These are phyloP conservation scores for Ganaspis brasiliensis DNA, from an alignment of 2,888 invertebrate species.

Conservation along the genomic window DNA sequence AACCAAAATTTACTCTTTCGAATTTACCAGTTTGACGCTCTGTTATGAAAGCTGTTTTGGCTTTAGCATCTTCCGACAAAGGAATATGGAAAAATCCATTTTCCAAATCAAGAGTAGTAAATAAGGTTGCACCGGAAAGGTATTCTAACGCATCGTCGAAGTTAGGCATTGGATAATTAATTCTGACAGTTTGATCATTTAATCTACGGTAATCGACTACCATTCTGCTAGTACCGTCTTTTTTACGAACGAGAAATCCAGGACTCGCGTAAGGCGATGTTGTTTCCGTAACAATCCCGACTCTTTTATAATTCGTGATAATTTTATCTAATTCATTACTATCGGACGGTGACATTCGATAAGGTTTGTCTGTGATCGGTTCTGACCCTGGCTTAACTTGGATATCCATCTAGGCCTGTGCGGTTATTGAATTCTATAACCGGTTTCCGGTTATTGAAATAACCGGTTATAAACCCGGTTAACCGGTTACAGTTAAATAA, in stretches of 20 bases:
- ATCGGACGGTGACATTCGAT: conserved; percentile 46
- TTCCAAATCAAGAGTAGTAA: conserved; percentile 50
- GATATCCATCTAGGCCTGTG: too few species aligned
- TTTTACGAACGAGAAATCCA: conserved; percentile 61
- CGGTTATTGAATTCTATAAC: too few species aligned
- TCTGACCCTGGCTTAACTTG: conserved; percentile 1
- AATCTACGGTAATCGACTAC: conserved; percentile 68
- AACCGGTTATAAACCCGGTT: too few species aligned
- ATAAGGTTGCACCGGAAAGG: conserved; percentile 47
- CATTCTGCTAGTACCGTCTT: conserved; percentile 58
- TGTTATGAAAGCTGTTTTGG: conserved; percentile 61
- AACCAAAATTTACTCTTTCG: conserved; percentile 65
- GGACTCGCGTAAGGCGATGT: conserved; percentile 57
- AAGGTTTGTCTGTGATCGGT: conserved; percentile 43
- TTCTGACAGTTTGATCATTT: conserved; percentile 65
- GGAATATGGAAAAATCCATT: conserved; percentile 50
- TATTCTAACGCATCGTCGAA: conserved; percentile 58
- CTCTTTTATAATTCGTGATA: conserved; percentile 40
- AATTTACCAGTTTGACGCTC: conserved; percentile 69
- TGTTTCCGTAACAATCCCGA: conserved; percentile 50
- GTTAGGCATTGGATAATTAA: conserved; percentile 47
- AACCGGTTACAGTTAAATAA: too few species aligned
- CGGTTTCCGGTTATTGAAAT: too few species aligned
- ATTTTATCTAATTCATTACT: conserved; percentile 45
- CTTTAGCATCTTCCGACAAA: conserved; percentile 37